phyloP scores from a whole-genome alignment of 37 sponge, comb jelly and placozoan species.

The Halichondria panicea region DNA sequence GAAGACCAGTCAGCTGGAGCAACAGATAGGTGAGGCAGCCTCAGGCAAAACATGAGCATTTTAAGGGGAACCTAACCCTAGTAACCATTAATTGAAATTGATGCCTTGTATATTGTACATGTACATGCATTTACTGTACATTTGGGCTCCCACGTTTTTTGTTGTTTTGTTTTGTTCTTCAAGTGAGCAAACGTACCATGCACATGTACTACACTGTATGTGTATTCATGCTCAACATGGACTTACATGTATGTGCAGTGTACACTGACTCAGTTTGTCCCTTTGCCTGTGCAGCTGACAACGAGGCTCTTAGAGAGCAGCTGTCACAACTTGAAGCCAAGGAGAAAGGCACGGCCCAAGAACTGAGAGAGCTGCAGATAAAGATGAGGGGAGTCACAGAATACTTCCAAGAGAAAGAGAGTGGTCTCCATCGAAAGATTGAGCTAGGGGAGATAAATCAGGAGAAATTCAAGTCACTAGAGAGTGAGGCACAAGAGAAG shows the following conservation, averaged over 20 bases:
- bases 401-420: conserved; percentile 74
- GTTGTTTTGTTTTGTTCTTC: background rate
- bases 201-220: too few relatives aligned
- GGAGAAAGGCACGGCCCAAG: background rate
- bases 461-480: conserved; percentile 48
- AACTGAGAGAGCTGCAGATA: conserved; percentile 39
- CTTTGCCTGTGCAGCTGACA: conserved; percentile 17
- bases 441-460: conserved; percentile 54
- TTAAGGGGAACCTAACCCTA: too few relatives aligned
- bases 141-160: background rate
- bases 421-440: conserved; percentile 49
- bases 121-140: background rate
- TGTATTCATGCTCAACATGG: too few relatives aligned
- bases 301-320: conserved; percentile 14
- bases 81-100: too few relatives aligned
- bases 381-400: conserved; percentile 69
- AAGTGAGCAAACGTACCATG: too few relatives aligned
- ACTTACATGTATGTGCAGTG: too few relatives aligned
- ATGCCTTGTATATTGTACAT: background rate
- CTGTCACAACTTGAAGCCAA: conserved; percentile 6
- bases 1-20: conserved; percentile 1
- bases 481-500: conserved; percentile 66
- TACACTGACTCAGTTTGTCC: too few relatives aligned
- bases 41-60: background rate
- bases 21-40: background rate